Conservation (phyloP, 2,888 invertebrate genomes). For the Lithophane semibrunnea region DNA sequence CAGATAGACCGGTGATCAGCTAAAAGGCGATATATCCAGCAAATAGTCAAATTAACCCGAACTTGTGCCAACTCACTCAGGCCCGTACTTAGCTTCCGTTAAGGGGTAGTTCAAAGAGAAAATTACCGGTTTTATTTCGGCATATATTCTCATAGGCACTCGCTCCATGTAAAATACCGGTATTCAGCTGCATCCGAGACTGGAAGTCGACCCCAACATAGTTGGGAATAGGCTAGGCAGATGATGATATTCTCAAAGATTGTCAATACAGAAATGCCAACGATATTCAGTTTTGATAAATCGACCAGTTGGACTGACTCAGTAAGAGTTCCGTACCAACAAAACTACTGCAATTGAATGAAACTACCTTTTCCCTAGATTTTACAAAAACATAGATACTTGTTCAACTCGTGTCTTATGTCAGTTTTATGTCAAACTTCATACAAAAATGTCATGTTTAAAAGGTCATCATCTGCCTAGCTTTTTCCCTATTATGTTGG, state of each 20-base stretch:
- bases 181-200: background rate
- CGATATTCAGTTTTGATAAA: background rate
- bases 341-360: background rate
- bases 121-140: background rate
- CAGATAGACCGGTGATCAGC: conserved; percentile 55
- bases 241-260: background rate
- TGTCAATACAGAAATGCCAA: background rate
- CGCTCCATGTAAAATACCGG: background rate
- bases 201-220: background rate
- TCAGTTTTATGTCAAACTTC: too few species aligned
- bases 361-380: background rate
- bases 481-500: too few species aligned
- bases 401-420: too few species aligned
- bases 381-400: background rate
- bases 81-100: conserved; percentile 55
- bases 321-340: background rate
- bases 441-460: too few species aligned
- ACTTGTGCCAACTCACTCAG: conserved; percentile 64
- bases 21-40: conserved; percentile 63
- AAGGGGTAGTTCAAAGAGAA: conserved; percentile 29
- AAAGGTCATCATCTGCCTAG: too few species aligned
- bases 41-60: conserved; percentile 64
- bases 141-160: background rate
- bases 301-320: too few species aligned
- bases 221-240: background rate